These are phyloP conservation scores for Heptranchias perlo DNA, from an alignment of 2,113 vertebrate genomes.

Conservation along the genomic window DNA sequence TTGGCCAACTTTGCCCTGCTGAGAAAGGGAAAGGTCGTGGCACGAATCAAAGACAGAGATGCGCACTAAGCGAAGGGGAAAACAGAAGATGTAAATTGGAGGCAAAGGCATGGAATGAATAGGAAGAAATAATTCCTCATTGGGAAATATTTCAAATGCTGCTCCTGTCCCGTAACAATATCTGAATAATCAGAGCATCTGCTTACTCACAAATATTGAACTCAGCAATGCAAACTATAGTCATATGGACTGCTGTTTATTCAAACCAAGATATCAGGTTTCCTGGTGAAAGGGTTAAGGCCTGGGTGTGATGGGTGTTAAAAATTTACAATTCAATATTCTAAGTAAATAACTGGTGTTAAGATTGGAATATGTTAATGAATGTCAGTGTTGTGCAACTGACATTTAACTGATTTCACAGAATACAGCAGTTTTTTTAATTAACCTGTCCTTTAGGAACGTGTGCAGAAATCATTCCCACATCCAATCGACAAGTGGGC, in stretches of 20 bases:
- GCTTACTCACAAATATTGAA: neutral
- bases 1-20: neutral
- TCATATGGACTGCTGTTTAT: neutral
- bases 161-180: neutral
- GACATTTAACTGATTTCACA: neutral
- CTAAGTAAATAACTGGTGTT: neutral
- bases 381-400: neutral
- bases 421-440: constrained; percentile 35
- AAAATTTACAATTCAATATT: neutral
- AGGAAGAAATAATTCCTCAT: neutral
- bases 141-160: neutral
- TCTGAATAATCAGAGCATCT: neutral
- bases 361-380: neutral
- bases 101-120: neutral
- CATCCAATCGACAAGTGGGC: constrained; percentile 98
- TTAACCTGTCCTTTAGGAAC: constrained; percentile 67
- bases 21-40: neutral
- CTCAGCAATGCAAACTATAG: neutral
- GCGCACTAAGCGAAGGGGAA: neutral
- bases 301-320: neutral
- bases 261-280: neutral
- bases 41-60: neutral
- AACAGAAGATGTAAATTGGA: neutral
- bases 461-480: constrained; percentile 92
- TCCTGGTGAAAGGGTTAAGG: neutral